Evolutionary conservation across 2,888 invertebrate genomes (phyloP), one percentile per base, ranked within the genome.

Genomic region (Minunthozetes semirufus): DNA sequence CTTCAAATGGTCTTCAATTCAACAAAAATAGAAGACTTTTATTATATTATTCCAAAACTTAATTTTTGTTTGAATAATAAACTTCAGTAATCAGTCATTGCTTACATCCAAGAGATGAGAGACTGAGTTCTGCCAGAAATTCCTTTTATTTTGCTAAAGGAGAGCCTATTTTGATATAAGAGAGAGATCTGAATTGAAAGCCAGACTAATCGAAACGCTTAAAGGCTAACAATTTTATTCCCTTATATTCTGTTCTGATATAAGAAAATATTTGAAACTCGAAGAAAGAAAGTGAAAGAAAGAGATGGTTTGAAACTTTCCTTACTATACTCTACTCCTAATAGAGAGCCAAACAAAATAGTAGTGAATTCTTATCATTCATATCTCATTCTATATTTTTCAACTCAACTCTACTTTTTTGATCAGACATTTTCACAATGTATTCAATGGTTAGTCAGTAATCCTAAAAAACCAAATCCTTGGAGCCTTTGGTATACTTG

Each of bases 401-500:
- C 15, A 48, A 48, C 19, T 56, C 11, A 53, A 19, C 25, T 53
- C 8, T 53, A 53, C 53, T 53, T 53, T 53, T 19, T 4, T 22
- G 53, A 5, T 42, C 42, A 42, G 13, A 42, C 42, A 42, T 11
- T 42, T 42, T 42, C 42, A 42, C 42, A 9, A 46, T 22, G 15
- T 17, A 33, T 33, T 8, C 11, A 68, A 38, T 38, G 42, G 38
- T 68, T 68, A 27, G 29, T 27, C 61, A 33, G 46, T 68, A 42
- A 63, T 63, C 63, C 42, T 38, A 1, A 33, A 33, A 27, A n/a
- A 68, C 11, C 22, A 68, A 68, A 68, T 68, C 68, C 68, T 42
- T 42, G n/a, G 68, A 68, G 68, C 38, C 46, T 68, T 42, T 3
- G 6, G 19, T 27, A 68, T n/a, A 38, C 68, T 68, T 68, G 68